phyloP scores from a whole-genome alignment of 2,113 vertebrate genomes.

The Camelus bactrianus region DNA sequence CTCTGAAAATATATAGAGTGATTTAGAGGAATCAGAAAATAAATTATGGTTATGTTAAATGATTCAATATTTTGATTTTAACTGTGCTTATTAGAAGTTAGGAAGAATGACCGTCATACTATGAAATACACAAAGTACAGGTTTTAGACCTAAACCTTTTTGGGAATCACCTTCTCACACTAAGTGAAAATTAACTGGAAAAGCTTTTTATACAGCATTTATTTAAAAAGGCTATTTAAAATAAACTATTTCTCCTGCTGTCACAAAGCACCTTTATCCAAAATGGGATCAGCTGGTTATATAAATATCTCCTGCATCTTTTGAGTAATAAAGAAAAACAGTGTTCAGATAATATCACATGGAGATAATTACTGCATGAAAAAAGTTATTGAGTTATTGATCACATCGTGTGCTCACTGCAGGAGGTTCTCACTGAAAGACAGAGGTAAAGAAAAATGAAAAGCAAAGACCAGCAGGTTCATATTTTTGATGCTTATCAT shows the following conservation, averaged over 20 bases:
- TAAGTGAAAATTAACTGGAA: slow-evolving; percentile 78
- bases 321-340: slow-evolving; percentile 91
- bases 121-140: slow-evolving; percentile 72
- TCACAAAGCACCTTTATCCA: slow-evolving; percentile 86
- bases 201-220: slow-evolving; percentile 81
- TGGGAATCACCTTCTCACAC: slow-evolving; percentile 69
- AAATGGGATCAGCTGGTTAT: slow-evolving; percentile 92
- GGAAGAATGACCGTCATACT: not conserved
- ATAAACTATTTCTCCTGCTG: slow-evolving; percentile 87
- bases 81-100: slow-evolving; percentile 14
- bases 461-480: slow-evolving; percentile 92
- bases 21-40: slow-evolving; percentile 61
- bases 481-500: slow-evolving; percentile 93
- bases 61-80: slow-evolving; percentile 55
- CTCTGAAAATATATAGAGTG: not conserved
- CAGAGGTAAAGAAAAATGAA: slow-evolving; percentile 91
- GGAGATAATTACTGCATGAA: slow-evolving; percentile 93
- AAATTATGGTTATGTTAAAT: not conserved
- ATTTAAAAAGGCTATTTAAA: slow-evolving; percentile 88
- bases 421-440: slow-evolving; percentile 91
- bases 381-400: slow-evolving; percentile 98
- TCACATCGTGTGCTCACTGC: slow-evolving; percentile 90
- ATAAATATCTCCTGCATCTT: slow-evolving; percentile 91
- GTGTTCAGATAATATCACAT: slow-evolving; percentile 92
- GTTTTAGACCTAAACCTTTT: slow-evolving; percentile 49